Evolutionary conservation across 2,113 vertebrate species (phyloP), one percentile per base, ranked within the genome.

Genomic region (Rynchops niger): DNA sequence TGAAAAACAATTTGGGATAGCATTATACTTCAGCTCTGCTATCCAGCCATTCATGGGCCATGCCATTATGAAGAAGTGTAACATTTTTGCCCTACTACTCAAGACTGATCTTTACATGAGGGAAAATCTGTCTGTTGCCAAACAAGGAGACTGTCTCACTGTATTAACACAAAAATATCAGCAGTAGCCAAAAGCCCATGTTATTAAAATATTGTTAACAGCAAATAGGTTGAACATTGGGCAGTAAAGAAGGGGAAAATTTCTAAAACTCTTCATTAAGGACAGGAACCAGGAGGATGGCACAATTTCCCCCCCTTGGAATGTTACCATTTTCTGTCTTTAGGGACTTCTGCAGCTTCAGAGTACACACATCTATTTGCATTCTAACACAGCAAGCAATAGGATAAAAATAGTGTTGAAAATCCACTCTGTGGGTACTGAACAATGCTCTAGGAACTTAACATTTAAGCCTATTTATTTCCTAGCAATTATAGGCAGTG

Each of bases 341-440:
- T 12, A 16, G 2, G 15, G 53, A 77, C n/a, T 70, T 73, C 15
- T 58, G 21, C 53, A 86, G 22, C 70, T 82, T 73, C 59, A 77
- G n/a, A 77, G 52, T 5, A 8, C 40, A 53, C 65, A 53, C 13
- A 49, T 61, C 30, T 52, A 90, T 92, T 90, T 83, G 55, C 79
- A 90, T 88, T 88, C 71, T 34, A 77, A 66, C 26, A 38, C 55
- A 90, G 82, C 32, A 70, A 58, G 79, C 67, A 92, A 65, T 1
- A 70, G 50, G 50, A 76, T 92, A 92, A 96, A 96, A 95, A 86
- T 72, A 96, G 67, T 4, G 4, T 56, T 86, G 55, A 59, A 94
- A 88, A 92, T 88, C 45, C 42, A 43, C 79, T 50, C 74, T 17
- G 15, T 91, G 67, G 71, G 21, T 70, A 53, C 67, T 40, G 71